phyloP scores from a whole-genome alignment of 2,888 invertebrate species.

The Gortyna flavago region DNA sequence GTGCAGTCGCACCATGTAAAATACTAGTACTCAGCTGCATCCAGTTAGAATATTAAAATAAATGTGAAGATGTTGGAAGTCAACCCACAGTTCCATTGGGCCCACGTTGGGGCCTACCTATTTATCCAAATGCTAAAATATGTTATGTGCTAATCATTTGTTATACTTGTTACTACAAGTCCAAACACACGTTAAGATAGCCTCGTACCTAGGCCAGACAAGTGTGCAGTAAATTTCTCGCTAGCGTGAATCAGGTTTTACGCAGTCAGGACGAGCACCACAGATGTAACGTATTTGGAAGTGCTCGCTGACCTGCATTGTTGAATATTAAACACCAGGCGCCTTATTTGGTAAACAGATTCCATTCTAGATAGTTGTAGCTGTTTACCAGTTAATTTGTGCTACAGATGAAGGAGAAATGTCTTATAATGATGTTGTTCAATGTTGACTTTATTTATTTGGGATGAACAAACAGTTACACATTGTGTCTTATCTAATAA shows the following conservation, averaged over 20 bases:
- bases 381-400: constrained; percentile 38
- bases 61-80: neutral
- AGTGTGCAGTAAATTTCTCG: constrained; percentile 13
- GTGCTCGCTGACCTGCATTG: constrained; percentile 53
- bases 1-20: too few relatives aligned
- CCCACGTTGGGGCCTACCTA: neutral
- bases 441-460: neutral
- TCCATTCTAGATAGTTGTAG: constrained; percentile 40
- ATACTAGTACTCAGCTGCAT: neutral
- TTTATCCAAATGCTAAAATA: neutral
- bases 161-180: neutral
- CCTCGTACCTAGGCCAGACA: neutral
- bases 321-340: constrained; percentile 53
- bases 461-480: too few relatives aligned
- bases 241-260: constrained; percentile 42
- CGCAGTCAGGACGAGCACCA: constrained; percentile 37
- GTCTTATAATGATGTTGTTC: constrained; percentile 15
- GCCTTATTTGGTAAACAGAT: constrained; percentile 42
- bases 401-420: neutral
- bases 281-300: constrained; percentile 43
- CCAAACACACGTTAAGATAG: neutral
- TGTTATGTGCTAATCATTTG: neutral
- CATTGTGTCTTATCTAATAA: too few relatives aligned
- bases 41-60: neutral
- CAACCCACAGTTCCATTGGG: neutral